Conservation (phyloP, 2,113 vertebrate genomes). For the Rhipidura dahli region DNA sequence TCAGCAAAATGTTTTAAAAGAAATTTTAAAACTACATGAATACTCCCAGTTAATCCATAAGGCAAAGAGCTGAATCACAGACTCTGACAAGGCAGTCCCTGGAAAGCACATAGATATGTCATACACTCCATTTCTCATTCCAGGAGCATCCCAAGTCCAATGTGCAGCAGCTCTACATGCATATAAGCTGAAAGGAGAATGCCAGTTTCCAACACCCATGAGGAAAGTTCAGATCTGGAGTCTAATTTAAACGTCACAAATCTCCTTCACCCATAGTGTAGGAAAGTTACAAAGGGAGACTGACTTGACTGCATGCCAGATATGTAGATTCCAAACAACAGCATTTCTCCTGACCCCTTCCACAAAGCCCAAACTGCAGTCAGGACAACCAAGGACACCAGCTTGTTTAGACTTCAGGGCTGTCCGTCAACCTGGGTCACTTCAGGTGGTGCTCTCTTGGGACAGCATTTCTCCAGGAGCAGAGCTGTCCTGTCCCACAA, state of each 20-base stretch:
- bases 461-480: not conserved
- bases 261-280: not conserved
- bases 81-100: slow-evolving; percentile 42
- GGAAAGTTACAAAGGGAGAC: not conserved
- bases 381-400: not conserved
- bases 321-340: not conserved
- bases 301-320: not conserved
- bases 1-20: slow-evolving; percentile 17
- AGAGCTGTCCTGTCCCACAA: not conserved
- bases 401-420: not conserved
- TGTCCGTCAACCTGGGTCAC: not conserved
- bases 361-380: not conserved
- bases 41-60: slow-evolving; percentile 43
- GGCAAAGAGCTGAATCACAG: slow-evolving; percentile 54
- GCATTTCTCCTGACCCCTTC: not conserved
- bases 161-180: not conserved
- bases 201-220: not conserved
- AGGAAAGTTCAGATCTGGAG: not conserved
- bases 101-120: slow-evolving; percentile 40
- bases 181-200: not conserved
- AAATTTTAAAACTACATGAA: not conserved
- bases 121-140: not conserved
- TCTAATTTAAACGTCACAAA: not conserved
- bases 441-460: not conserved
- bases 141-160: slow-evolving; percentile 12